phyloP scores from a whole-genome alignment of 2,797 vertebrate genomes.

The Clangula hyemalis region DNA sequence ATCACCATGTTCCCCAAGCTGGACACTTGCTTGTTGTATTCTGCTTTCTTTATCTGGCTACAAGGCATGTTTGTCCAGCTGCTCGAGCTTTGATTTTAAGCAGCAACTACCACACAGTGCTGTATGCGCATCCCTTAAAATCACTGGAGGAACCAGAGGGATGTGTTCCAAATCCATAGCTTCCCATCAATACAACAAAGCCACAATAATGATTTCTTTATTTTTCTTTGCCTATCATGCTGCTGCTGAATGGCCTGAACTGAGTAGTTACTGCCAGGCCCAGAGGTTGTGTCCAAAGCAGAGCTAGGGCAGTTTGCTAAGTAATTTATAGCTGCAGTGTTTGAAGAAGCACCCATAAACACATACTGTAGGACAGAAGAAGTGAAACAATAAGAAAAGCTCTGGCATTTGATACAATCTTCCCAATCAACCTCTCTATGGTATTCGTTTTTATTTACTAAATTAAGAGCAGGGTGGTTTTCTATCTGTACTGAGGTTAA shows the following conservation, averaged over 20 bases:
- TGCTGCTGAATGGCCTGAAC: not conserved
- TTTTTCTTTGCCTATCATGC: not conserved
- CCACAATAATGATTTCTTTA: constrained; percentile 15
- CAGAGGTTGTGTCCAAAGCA: not conserved
- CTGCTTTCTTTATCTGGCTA: not conserved
- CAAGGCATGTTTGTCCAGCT: not conserved
- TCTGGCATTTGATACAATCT: not conserved
- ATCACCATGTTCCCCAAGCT: not conserved
- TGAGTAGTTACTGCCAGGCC: not conserved
- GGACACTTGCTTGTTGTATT: not conserved
- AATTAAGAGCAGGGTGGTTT: not conserved
- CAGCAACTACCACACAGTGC: not conserved
- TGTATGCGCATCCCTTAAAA: not conserved
- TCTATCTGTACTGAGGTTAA: not conserved
- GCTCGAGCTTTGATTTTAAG: constrained; percentile 8
- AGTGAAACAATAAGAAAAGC: not conserved
- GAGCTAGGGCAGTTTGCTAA: not conserved
- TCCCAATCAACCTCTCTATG: not conserved
- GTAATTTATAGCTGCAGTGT: not conserved
- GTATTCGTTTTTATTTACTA: not conserved
- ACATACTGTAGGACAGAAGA: not conserved
- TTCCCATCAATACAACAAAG: constrained; percentile 2
- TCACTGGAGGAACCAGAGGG: not conserved
- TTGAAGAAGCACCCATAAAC: not conserved
- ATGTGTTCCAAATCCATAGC: not conserved